Base-by-base conservation (phyloP, 92 coral and sea anemone genomes). In the Porites rus region DNA sequence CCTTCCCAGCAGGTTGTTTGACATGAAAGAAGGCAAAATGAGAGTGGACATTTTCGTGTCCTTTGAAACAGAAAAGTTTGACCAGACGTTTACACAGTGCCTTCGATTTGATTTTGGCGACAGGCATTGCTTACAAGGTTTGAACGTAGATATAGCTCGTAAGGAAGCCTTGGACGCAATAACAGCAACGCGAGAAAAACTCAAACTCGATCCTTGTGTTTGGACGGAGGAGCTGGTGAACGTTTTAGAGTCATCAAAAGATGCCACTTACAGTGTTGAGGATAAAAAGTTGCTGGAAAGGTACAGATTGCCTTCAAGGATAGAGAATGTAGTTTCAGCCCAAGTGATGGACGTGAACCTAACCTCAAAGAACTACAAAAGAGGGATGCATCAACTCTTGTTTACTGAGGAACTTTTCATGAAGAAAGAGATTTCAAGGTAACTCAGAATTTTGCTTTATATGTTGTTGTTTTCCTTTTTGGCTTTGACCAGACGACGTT, bases 381-480 rank as follows among this genome's bases (percentile, higher is more conserved):
- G 84, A 46, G 88, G 82, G 18, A 89, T 92, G 92, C 96, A 93
- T 58, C 90, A 91, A 46, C 80, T 93, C 16, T 69, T 93, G 63
- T 93, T 88, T 81, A 60, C 85, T 51, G 96, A 93, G 80, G 96
- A 93, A 84, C 83, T 78, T 20, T 85, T 80, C 76, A 90, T 88
- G 85, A 88, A 87, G 46, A 64, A 80, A 74, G 88, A 86, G 28
- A 88, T 93, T 62, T 86, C 90, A 19, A 93, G 96, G 96, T 93
- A 38, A 38, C 46, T 38, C 46, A 38, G 46, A 38, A 69, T 17
- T 20, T 50, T 38, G 0, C 46, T 4, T 10, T 2, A 43, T 8
- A n/a, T 17, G 51, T 14, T 19, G 8, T 9, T 8, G 14, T 54
- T 56, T 56, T 10, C 13, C 2, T 10, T 56, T 38, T 38, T 3